Evolutionary conservation across 2,888 invertebrate genomes (phyloP), one percentile per base, ranked within the genome.

Genomic region (Melinopterus prodromus): DNA sequence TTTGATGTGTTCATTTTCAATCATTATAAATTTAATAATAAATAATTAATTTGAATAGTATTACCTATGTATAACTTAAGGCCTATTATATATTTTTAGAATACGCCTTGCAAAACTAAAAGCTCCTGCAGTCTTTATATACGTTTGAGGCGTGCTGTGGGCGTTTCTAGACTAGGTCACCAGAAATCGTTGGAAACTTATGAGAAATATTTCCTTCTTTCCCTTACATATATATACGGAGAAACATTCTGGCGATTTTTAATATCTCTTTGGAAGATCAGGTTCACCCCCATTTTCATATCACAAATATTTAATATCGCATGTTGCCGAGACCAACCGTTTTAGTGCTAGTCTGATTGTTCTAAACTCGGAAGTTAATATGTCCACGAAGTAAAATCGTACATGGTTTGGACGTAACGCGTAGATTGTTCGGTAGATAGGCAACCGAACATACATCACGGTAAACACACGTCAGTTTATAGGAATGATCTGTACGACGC

Each of bases 221-320:
- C 53, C 1, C 12, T 53, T 12, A 12, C 53, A 53, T 53, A 4
- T 53, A 53, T 12, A 53, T 53, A 53, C 53, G 12, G 53, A 53
- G 53, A 53, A 53, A 53, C 53, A 53, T 53, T 53, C 53, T 53
- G 53, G 53, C 7, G 53, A 53, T 53, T 53, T 53, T 53, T 53
- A 53, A 53, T 53, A 53, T 53, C 53, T 53, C 53, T 53, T 53
- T 53, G 53, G 53, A 53, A 53, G 2, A 53, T 53, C 53, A 53
- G 53, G 9, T 53, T 4, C 5, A 1, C 12, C 2, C 53, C 5
- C 53, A 53, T 53, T 53, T 53, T 53, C 53, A 53, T 53, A 53
- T 53, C 53, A 53, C 53, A 53, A 53, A 53, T 53, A 53, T 53
- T 53, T 53, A 53, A 53, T 53, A 53, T 53, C 53, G 53, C 53